Conservation (phyloP, 2,113 vertebrate species). For the Nibea coibor region DNA sequence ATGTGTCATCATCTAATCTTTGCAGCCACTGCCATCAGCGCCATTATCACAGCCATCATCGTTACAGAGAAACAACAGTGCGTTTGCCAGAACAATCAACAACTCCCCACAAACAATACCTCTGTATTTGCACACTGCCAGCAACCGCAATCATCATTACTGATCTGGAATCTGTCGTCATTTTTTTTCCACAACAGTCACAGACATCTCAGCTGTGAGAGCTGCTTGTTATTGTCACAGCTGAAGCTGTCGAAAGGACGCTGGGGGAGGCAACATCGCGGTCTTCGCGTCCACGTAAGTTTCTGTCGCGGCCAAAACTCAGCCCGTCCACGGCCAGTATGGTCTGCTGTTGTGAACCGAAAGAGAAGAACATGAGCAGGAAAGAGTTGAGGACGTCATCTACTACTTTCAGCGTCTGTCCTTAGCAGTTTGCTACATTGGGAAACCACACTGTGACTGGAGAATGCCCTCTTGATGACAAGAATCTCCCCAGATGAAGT, state of each 20-base stretch:
- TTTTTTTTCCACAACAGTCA: background rate
- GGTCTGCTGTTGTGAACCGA: conserved; percentile 21
- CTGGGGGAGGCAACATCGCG: conserved; percentile 19
- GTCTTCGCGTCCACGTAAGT: conserved; percentile 33
- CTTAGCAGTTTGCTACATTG: conserved; percentile 53
- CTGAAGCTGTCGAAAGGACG: conserved; percentile 10
- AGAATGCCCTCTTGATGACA: conserved; percentile 64
- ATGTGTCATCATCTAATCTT: conserved; percentile 61
- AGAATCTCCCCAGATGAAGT: conserved; percentile 57
- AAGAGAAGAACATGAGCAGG: conserved; percentile 5
- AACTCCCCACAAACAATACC: conserved; percentile 47
- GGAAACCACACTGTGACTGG: conserved; percentile 60
- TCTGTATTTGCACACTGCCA: conserved; percentile 52
- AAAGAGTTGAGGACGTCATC: conserved; percentile 43
- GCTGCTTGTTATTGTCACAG: conserved; percentile 31
- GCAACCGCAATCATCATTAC: conserved; percentile 57
- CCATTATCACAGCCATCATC: conserved; percentile 66
- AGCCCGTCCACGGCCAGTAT: conserved; percentile 11
- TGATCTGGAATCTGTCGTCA: conserved; percentile 30
- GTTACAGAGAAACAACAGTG: conserved; percentile 32
- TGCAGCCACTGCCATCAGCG: conserved; percentile 35
- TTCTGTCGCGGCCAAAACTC: conserved; percentile 15
- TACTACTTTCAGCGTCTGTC: conserved; percentile 34
- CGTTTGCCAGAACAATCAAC: conserved; percentile 53
- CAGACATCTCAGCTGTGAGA: conserved; percentile 24